Conservation (phyloP, 1,140 invertebrate species). For the Probaryconus sp. region DNA sequence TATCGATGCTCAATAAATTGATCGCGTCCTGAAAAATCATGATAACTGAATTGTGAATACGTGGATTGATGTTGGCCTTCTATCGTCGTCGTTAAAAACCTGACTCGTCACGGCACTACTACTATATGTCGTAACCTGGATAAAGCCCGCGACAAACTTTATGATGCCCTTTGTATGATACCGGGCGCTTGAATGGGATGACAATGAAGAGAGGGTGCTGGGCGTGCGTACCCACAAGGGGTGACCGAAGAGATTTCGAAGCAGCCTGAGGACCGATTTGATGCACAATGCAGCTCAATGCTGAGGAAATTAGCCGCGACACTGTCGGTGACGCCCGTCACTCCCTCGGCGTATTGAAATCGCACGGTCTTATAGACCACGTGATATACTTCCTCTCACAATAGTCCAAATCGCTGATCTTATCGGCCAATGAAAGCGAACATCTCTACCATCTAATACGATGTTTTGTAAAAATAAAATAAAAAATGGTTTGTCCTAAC, state of each 20-base stretch:
- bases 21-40: too few relatives aligned
- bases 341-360: slow-evolving; percentile 56
- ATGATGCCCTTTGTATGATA: slow-evolving; percentile 37
- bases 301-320: slow-evolving; percentile 72
- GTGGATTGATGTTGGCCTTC: too few relatives aligned
- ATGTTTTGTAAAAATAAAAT: too few relatives aligned
- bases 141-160: slow-evolving; percentile 45
- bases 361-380: slow-evolving; percentile 11
- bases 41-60: too few relatives aligned
- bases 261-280: slow-evolving; percentile 67
- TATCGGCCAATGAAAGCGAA: slow-evolving; percentile 17
- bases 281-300: slow-evolving; percentile 73
- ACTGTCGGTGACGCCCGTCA: slow-evolving; percentile 72
- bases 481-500: slow-evolving; percentile 31
- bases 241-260: slow-evolving; percentile 50
- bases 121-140: slow-evolving; percentile 20
- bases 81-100: too few relatives aligned
- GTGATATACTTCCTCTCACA: slow-evolving; percentile 11
- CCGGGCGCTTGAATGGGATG: slow-evolving; percentile 49
- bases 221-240: slow-evolving; percentile 25
- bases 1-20: too few relatives aligned
- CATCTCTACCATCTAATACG: too few relatives aligned
- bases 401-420: slow-evolving; percentile 33
- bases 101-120: too few relatives aligned
- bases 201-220: slow-evolving; percentile 51